Evolutionary conservation across 2,888 invertebrate species (phyloP).

Genomic region (Macroteleia sp.): DNA sequence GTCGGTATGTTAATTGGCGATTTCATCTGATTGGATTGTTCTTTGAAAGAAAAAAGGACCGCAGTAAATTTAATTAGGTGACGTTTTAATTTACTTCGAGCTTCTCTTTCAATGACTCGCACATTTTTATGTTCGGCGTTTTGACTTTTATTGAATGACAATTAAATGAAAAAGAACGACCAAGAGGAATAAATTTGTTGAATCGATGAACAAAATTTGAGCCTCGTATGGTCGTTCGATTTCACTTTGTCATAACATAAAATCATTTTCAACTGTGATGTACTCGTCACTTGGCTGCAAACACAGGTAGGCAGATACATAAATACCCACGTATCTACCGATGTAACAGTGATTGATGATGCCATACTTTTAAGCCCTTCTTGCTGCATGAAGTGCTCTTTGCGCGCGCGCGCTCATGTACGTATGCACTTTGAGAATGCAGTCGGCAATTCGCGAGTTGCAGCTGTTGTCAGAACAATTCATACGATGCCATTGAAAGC

Average conservation of each 20-base stretch:
- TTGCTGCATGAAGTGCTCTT: constrained; percentile 26
- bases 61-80: constrained; percentile 58
- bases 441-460: constrained; percentile 61
- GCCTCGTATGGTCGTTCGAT: neutral
- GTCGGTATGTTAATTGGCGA: constrained; percentile 51
- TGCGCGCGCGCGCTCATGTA: constrained; percentile 32
- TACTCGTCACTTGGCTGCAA: constrained; percentile 37
- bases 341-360: constrained; percentile 65
- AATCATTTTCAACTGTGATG: constrained; percentile 9
- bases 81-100: constrained; percentile 56
- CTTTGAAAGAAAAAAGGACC: constrained; percentile 26
- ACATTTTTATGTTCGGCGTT: constrained; percentile 21
- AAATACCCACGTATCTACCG: constrained; percentile 37
- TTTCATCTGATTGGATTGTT: constrained; percentile 38
- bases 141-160: constrained; percentile 40
- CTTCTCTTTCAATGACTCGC: constrained; percentile 34
- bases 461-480: constrained; percentile 70
- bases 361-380: constrained; percentile 50
- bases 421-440: constrained; percentile 57
- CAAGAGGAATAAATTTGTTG: neutral
- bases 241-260: constrained; percentile 14
- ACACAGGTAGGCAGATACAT: constrained; percentile 42
- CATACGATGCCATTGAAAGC: constrained; percentile 66
- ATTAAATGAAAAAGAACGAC: no score
- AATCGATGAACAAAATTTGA: neutral